Evolutionary conservation across 92 coral and sea anemone species (phyloP).

Genomic region (Epizoanthus fatuus): DNA sequence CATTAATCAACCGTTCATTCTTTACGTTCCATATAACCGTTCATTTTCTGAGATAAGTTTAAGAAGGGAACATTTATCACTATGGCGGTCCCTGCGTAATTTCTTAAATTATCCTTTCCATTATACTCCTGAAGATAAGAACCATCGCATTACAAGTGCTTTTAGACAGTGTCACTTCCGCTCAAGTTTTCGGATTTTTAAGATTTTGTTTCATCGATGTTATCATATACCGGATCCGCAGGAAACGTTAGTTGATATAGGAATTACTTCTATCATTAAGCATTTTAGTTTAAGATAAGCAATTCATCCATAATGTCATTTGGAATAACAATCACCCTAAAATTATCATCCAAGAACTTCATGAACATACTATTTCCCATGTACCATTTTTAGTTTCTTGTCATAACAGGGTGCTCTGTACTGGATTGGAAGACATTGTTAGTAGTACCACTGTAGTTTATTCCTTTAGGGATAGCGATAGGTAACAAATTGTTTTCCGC

Average conservation of each 20-base stretch:
- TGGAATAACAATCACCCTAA: conserved; percentile 5
- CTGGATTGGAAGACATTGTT: neutral
- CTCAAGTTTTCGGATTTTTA: neutral
- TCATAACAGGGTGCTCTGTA: neutral
- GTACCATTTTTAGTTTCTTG: neutral
- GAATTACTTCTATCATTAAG: conserved; percentile 12
- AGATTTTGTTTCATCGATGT: neutral
- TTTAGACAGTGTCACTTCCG: too few species aligned
- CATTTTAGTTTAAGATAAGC: neutral
- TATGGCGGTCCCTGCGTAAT: neutral
- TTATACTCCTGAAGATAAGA: neutral
- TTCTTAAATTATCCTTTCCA: neutral
- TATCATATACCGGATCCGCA: neutral
- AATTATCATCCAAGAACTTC: neutral
- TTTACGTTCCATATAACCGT: neutral
- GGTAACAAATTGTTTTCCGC: conserved; percentile 21
- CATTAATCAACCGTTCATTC: neutral
- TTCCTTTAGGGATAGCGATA: neutral
- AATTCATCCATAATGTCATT: conserved; percentile 4
- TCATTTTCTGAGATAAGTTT: conserved; percentile 13
- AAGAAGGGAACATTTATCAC: neutral
- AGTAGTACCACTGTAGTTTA: neutral
- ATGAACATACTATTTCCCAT: neutral
- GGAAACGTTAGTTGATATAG: neutral
- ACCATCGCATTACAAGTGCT: neutral